Evolutionary conservation across 2,797 vertebrate species (phyloP), one percentile per base, ranked within the genome.

Genomic region (Coregonus suidteri): DNA sequence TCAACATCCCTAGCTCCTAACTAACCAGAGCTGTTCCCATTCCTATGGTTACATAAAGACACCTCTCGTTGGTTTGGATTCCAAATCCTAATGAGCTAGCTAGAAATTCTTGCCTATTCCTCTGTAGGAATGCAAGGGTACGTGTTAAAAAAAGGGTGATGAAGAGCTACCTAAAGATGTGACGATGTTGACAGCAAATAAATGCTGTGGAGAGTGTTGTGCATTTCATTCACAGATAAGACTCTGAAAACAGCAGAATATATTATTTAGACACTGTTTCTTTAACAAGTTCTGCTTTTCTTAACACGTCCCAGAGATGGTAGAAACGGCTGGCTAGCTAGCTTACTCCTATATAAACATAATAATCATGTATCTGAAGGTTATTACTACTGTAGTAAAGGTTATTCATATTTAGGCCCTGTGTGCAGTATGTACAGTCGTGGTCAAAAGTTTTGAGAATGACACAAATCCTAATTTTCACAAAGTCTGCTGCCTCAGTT

Each of bases 1-100:
- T 79, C 76, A 75, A 78, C 71, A 82, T 30, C 52, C 65, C 47
- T n/a, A 13, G 52, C 47, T 18, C 56, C 53, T 62, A 6, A 47
- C 41, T 20, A 13, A 62, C 64, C 37, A 25, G 25, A 56, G 41
- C 68, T 37, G 68, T 18, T 53, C 65, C 25, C 54, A 1, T 35
- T 54, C 59, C 65, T 25, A 56, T 9, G 13, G 52, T 52, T 13
- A 52, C 3, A 18, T 30, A 31, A 13, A 73, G 41, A 4, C 41
- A 11, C 41, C 41, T 34, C 13, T 4, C 65, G 15, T 16, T 14
- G 13, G 65, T 30, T 5, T 34, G 65, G 67, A 37, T 41, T 16
- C 16, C 4, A 35, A 37, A 1, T 41, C 9, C 41, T 47, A 47
- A 47, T 47, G 41, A 3, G 34, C 67, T 70, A 4, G 35, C 13